Conservation (phyloP, 2,113 vertebrate species). For the Periophthalmus modestus region DNA sequence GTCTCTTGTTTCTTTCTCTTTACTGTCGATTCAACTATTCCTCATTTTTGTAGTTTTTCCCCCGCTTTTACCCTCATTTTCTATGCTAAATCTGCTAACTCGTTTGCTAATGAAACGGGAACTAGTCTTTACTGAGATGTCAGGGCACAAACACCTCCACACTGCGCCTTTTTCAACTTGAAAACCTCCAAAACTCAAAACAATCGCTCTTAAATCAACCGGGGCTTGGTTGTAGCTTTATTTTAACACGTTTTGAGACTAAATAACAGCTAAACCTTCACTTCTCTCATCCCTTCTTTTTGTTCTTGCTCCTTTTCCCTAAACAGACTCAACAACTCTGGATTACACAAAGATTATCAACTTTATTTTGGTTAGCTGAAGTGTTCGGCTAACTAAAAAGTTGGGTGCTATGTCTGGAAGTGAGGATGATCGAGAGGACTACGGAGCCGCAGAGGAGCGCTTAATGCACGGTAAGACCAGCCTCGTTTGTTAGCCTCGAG, state of each 20-base stretch:
- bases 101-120: conserved; percentile 62
- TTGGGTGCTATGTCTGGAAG: conserved; percentile 78
- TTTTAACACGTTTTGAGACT: conserved; percentile 15
- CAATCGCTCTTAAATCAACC: conserved; percentile 1
- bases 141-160: conserved; percentile 31
- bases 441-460: conserved; percentile 70
- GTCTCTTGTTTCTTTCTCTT: neutral
- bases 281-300: conserved; percentile 67
- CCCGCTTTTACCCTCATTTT: conserved; percentile 1
- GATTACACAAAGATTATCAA: conserved; percentile 45
- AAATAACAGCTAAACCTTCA: conserved; percentile 43
- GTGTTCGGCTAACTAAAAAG: conserved; percentile 59
- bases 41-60: neutral
- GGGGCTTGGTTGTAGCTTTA: conserved; percentile 7
- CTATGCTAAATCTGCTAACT: conserved; percentile 45
- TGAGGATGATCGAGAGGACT: conserved; percentile 79
- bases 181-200: conserved; percentile 34
- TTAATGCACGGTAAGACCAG: conserved; percentile 74
- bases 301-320: conserved; percentile 43
- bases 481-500: conserved; percentile 44
- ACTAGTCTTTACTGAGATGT: conserved; percentile 53
- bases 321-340: conserved; percentile 59
- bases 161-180: conserved; percentile 27
- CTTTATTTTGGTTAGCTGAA: conserved; percentile 69
- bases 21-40: neutral